Evolutionary conservation across 2,797 vertebrate genomes (phyloP).

Genomic region (Podargus strigoides): DNA sequence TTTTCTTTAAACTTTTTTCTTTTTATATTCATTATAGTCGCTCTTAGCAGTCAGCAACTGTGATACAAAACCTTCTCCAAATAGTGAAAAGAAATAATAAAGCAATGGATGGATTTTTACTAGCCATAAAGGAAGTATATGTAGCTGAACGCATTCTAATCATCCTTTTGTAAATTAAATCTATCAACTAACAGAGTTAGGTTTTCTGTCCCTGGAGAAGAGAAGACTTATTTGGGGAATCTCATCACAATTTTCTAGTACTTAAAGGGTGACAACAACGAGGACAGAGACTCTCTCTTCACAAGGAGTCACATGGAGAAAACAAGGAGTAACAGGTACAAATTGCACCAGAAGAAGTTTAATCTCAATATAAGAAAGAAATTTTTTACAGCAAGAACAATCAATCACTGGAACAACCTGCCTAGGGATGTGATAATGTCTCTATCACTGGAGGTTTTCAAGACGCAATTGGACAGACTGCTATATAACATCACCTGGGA

Average conservation of each 20-base stretch:
- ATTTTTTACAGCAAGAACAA: neutral
- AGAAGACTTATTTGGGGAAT: neutral
- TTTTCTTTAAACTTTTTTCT: neutral
- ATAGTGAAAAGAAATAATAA: neutral
- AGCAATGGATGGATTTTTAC: neutral
- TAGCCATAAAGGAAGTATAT: neutral
- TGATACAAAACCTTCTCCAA: neutral
- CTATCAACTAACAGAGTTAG: neutral
- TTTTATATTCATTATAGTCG: neutral
- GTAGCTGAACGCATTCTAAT: neutral
- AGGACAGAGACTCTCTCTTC: neutral
- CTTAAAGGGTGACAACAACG: neutral
- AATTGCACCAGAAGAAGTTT: neutral
- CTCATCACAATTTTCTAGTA: neutral
- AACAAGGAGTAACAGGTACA: neutral
- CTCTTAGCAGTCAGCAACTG: neutral
- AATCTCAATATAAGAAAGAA: neutral
- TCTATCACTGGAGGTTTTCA: neutral
- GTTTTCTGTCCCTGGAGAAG: neutral
- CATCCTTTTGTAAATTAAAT: neutral
- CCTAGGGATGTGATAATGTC: rapidly evolving
- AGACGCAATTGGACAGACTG: neutral
- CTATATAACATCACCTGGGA: neutral
- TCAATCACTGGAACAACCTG: neutral
- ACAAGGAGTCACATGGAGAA: neutral